These are phyloP conservation scores for Parnassius mnemosyne DNA, from an alignment of 2,888 invertebrate genomes.

Conservation along the genomic window DNA sequence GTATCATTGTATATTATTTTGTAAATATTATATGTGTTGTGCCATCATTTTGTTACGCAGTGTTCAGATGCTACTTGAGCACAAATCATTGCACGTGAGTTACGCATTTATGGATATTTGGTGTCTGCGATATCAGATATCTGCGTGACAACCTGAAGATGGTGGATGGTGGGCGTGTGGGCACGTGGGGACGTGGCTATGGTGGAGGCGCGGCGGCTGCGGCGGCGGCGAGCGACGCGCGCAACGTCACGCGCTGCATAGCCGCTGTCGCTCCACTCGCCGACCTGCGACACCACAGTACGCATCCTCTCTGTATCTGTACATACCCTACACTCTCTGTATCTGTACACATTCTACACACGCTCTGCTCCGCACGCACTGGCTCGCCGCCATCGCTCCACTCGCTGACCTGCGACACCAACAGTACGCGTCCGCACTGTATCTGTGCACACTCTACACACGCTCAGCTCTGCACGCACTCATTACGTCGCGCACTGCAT, in stretches of 20 bases:
- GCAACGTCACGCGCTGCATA: conserved; percentile 90
- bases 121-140: conserved; percentile 70
- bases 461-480: too few relatives aligned
- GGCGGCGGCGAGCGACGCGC: conserved; percentile 87
- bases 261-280: conserved; percentile 93
- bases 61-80: too few relatives aligned
- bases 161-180: conserved; percentile 89
- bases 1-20: too few relatives aligned
- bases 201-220: conserved; percentile 93
- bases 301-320: not conserved
- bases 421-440: not conserved
- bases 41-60: too few relatives aligned
- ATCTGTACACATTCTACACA: too few relatives aligned
- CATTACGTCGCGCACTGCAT: too few relatives aligned
- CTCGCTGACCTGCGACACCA: conserved; percentile 91
- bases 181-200: conserved; percentile 92
- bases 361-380: too few relatives aligned
- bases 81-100: too few relatives aligned
- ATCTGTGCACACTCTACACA: too few relatives aligned
- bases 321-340: too few relatives aligned
- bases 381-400: conserved; percentile 92
- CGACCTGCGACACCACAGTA: conserved; percentile 86
- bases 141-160: conserved; percentile 89
- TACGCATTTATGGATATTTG: too few relatives aligned
- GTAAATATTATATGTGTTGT: too few relatives aligned